Evolutionary conservation across 2,888 invertebrate genomes (phyloP).

Genomic region (Balanococcus diminutus): DNA sequence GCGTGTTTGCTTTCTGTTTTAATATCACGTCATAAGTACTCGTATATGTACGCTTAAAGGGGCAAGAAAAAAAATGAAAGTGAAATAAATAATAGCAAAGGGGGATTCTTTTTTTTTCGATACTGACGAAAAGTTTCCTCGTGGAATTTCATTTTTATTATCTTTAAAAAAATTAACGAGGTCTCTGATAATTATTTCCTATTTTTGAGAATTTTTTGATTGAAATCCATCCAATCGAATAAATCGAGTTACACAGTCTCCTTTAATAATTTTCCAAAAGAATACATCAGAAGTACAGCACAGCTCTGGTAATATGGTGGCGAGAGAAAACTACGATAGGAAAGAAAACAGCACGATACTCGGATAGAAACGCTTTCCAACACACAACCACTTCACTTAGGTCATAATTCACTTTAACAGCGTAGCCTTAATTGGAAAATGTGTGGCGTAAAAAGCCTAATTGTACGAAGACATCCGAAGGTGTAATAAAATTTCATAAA

Average conservation of each 20-base stretch:
- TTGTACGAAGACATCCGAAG: conserved; percentile 20
- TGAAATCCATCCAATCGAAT: too few relatives aligned
- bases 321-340: too few relatives aligned
- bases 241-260: too few relatives aligned
- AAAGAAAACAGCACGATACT: neutral
- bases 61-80: too few relatives aligned
- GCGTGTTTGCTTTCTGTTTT: neutral
- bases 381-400: neutral
- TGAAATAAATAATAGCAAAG: too few relatives aligned
- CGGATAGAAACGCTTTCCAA: neutral
- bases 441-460: conserved; percentile 31
- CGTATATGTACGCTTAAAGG: neutral
- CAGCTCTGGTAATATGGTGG: too few relatives aligned
- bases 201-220: too few relatives aligned
- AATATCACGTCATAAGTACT: neutral
- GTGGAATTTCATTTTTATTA: neutral
- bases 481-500: conserved; percentile 31
- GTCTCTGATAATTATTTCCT: too few relatives aligned
- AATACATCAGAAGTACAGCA: too few relatives aligned
- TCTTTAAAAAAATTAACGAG: neutral
- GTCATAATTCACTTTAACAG: neutral
- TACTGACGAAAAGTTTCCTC: neutral
- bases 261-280: too few relatives aligned
- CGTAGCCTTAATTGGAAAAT: conserved; percentile 14
- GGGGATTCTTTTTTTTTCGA: neutral